Evolutionary conservation across 2,113 vertebrate species (phyloP).

Genomic region (Chionodraco myersi): DNA sequence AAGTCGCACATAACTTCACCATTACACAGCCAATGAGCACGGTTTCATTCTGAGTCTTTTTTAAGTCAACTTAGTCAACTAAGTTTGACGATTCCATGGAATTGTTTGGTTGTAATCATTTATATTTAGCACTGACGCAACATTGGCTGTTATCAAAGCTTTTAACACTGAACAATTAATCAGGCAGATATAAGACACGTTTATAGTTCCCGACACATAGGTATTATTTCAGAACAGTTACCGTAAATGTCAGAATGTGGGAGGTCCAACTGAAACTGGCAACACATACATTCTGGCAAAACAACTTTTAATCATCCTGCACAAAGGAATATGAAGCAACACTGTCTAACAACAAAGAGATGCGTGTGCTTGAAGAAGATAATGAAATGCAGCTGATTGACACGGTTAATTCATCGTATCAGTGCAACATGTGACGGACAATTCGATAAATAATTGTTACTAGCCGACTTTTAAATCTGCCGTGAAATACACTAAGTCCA

Average conservation of each 20-base stretch:
- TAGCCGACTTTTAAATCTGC: not conserved
- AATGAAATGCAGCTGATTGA: not conserved
- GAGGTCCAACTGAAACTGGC: not conserved
- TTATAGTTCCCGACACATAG: not conserved
- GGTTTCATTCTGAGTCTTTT: no score
- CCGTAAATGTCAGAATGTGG: slow-evolving; percentile 10
- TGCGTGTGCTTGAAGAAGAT: no score
- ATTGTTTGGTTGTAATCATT: not conserved
- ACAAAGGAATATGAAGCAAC: not conserved
- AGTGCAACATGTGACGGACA: not conserved
- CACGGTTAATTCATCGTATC: not conserved
- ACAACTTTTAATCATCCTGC: slow-evolving; percentile 11
- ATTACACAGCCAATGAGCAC: not conserved
- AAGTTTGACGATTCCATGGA: not conserved
- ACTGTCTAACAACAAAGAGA: slow-evolving; percentile 33
- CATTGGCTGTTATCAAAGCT: no score
- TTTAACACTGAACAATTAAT: not conserved
- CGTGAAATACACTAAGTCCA: not conserved
- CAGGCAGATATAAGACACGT: not conserved
- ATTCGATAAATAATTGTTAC: not conserved
- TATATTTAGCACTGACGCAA: not conserved
- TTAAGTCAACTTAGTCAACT: not conserved
- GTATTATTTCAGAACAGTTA: not conserved
- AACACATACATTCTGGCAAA: not conserved
- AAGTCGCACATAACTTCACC: not conserved